Base-by-base conservation (phyloP, 1,140 invertebrate species). In the Dufourea novaeangliae region DNA sequence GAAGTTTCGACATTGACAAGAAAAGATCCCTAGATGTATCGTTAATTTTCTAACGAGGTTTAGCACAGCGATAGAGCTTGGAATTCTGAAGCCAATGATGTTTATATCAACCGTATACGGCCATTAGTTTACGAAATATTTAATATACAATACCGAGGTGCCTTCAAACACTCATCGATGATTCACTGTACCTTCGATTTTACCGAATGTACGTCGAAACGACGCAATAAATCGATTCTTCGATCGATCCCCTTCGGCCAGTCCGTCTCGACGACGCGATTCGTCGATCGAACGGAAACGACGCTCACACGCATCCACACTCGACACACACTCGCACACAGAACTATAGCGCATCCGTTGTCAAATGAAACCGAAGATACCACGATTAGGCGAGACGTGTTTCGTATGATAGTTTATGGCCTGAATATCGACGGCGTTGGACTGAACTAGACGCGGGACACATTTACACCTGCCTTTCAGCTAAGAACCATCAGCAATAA, bases 331-430 rank as follows among this genome's bases (percentile, higher is more conserved):
- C 20, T n/a, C 39, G 25, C 56, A 78, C 34, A 56, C 64, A 69
- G 67, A 71, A 77, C 46, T 62, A 63, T 63, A 54, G 56, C 46
- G 59, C 59, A 52, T 78, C 54, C 56, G 72, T 71, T 34, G 57
- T 59, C 25, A 72, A n/a, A 56, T 72, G 67, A 72, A 78, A 62
- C 72, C 37, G 68, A 72, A 62, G 54, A 46, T 57, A 72, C 46
- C 44, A 63, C 59, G 41, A 71, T 78, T 71, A 72, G 75, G 68
- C 75, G 68, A 78, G 34, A 63, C 56, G 39, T 46, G 22, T 25
- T 76, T 61, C 20, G 54, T 76, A 70, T 63, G 66, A 59, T 57
- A 69, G 39, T 8, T 61, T 63, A 72, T 39, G 39, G 54, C 67
- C 66, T 39, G 54, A 41, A 63, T 44, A 50, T 62, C 39, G 29